phyloP scores from a whole-genome alignment of 2,113 vertebrate species.

The Colius striatus region DNA sequence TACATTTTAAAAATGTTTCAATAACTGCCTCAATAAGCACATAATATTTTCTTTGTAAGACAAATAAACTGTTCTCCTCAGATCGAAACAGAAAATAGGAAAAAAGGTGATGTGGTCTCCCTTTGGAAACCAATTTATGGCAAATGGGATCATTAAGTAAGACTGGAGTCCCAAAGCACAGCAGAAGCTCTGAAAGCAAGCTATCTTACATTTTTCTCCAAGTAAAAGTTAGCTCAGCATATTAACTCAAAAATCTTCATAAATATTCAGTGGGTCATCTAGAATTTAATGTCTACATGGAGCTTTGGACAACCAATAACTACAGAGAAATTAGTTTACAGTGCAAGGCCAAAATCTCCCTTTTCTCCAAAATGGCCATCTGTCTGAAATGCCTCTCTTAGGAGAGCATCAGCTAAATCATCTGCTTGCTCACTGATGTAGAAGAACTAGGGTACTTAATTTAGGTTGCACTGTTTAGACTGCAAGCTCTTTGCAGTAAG shows the following conservation, averaged over 20 bases:
- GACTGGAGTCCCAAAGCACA: neutral
- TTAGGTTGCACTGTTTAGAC: neutral
- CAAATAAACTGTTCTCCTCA: neutral
- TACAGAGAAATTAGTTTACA: neutral
- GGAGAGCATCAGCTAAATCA: fast-evolving
- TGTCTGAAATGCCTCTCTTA: neutral
- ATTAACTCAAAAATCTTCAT: neutral
- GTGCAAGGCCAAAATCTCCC: slow-evolving; percentile 3
- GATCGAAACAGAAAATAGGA: neutral
- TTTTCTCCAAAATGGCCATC: neutral
- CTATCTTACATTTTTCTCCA: neutral
- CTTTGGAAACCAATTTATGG: neutral
- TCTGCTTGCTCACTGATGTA: neutral
- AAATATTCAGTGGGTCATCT: neutral
- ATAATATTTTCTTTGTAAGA: neutral
- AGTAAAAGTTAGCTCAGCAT: neutral
- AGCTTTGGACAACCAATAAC: neutral
- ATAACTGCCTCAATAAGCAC: neutral
- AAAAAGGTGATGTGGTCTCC: slow-evolving; percentile 4
- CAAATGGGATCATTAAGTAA: neutral
- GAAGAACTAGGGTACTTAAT: neutral
- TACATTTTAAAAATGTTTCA: neutral
- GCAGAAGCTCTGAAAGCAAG: neutral
- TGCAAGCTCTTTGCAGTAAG: neutral
- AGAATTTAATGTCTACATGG: neutral